Evolutionary conservation across 30 jellyfish, hydroid and myxozoan species (phyloP).

Genomic region (Sanderia malayensis): DNA sequence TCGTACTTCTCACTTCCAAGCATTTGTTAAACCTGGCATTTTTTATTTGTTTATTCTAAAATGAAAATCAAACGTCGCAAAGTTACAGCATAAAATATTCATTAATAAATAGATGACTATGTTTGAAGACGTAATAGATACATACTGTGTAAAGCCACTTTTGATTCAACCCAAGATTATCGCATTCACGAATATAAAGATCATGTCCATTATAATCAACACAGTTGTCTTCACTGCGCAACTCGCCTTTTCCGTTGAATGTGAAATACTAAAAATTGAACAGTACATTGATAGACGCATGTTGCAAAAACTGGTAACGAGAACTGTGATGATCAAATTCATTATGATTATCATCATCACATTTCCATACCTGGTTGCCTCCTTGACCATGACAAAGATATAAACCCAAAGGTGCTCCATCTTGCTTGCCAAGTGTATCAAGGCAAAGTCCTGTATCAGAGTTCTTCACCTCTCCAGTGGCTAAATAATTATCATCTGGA

Average conservation of each 20-base stretch:
- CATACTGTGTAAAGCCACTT: constrained; percentile 80
- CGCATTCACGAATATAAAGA: constrained; percentile 87
- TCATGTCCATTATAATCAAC: constrained; percentile 87
- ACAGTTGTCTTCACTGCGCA: constrained; percentile 93
- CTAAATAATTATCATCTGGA: constrained; percentile 95
- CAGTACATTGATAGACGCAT: too few species aligned
- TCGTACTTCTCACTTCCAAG: constrained; percentile 73
- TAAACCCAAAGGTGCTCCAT: constrained; percentile 95
- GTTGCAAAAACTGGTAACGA: too few species aligned
- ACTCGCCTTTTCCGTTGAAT: constrained; percentile 84
- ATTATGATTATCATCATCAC: too few species aligned
- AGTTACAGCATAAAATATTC: too few species aligned
- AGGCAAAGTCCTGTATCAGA: constrained; percentile 89
- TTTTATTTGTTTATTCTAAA: constrained; percentile 63
- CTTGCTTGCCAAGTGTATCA: constrained; percentile 98
- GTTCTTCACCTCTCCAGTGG: constrained; percentile 98
- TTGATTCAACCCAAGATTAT: constrained; percentile 82
- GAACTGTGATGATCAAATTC: too few species aligned
- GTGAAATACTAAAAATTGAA: too few species aligned
- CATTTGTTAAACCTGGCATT: constrained; percentile 72
- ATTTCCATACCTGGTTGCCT: constrained; percentile 99
- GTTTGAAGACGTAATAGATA: background rate
- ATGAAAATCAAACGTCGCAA: too few species aligned
- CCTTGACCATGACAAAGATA: constrained; percentile 98
- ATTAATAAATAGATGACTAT: background rate